phyloP scores from a whole-genome alignment of 1,140 invertebrate species.

The Hydropsyche tenuis region DNA sequence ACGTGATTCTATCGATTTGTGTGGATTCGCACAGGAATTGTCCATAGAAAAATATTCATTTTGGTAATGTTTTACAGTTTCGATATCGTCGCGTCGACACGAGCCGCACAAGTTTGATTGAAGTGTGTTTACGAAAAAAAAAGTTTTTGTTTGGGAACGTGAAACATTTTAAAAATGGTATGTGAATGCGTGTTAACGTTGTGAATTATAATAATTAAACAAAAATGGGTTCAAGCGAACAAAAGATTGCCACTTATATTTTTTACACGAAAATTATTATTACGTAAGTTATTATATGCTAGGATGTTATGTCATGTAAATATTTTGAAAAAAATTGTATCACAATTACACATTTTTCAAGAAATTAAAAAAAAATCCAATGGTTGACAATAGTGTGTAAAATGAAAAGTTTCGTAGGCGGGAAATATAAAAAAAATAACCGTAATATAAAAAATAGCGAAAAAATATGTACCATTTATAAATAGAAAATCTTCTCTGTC shows the following conservation, averaged over 20 bases:
- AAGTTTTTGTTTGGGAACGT: too few species aligned
- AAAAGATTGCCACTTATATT: slow-evolving; percentile 44
- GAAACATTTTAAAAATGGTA: slow-evolving; percentile 7
- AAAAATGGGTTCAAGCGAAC: slow-evolving; percentile 33
- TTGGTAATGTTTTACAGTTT: slow-evolving; percentile 7
- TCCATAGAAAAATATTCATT: too few species aligned
- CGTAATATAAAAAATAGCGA: neutral
- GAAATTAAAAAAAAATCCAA: neutral
- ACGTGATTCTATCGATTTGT: too few species aligned
- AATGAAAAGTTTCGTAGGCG: slow-evolving; percentile 22
- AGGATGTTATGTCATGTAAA: slow-evolving; percentile 29
- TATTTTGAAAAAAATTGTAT: slow-evolving; percentile 12
- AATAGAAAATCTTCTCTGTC: slow-evolving; percentile 37
- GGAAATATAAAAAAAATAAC: slow-evolving; percentile 18
- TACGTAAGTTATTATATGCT: slow-evolving; percentile 12
- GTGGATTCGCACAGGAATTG: too few species aligned
- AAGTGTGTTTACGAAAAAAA: neutral
- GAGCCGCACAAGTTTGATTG: neutral
- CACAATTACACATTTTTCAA: neutral
- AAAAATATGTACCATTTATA: slow-evolving; percentile 26
- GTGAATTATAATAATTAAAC: slow-evolving; percentile 37
- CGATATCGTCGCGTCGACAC: neutral
- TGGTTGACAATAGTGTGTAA: slow-evolving; percentile 34
- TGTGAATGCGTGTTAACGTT: slow-evolving; percentile 43
- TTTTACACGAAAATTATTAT: slow-evolving; percentile 41